A percentile compares a stretch with the other conserved stretches of the same genome.
These are phyloP conservation scores for Lycorma delicatula DNA, from an alignment of 1,140 invertebrate species.

Conservation along the genomic window DNA sequence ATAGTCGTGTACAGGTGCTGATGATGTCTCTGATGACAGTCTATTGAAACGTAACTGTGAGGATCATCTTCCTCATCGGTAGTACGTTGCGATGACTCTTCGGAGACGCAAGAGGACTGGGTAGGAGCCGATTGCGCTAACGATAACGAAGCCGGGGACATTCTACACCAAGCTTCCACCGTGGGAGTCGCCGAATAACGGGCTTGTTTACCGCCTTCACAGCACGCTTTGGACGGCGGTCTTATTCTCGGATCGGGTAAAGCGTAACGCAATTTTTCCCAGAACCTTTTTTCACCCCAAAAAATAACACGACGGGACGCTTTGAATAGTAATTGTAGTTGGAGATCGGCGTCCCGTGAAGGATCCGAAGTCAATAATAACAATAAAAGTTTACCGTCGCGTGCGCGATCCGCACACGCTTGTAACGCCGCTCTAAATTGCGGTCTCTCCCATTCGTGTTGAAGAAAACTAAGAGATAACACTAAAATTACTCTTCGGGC, in stretches of 20 bases:
- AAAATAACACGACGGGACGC: conserved; percentile 75
- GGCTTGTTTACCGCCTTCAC: conserved; percentile 30
- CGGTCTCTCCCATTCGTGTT: conserved; percentile 62
- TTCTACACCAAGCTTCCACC: conserved; percentile 42
- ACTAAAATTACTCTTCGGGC: conserved; percentile 61
- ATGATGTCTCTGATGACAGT: conserved; percentile 36
- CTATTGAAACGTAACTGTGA: conserved; percentile 37
- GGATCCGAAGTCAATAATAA: conserved; percentile 58
- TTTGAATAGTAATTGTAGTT: conserved; percentile 69
- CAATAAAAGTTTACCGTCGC: conserved; percentile 53
- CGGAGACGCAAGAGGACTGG: conserved; percentile 53
- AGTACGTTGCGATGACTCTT: conserved; percentile 47
- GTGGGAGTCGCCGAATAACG: conserved; percentile 49
- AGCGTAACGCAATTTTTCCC: conserved; percentile 81
- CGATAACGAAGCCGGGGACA: conserved; percentile 29
- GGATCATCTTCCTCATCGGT: conserved; percentile 49
- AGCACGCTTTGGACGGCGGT: conserved; percentile 2
- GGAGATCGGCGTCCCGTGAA: conserved; percentile 68
- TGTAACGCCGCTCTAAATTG: conserved; percentile 66
- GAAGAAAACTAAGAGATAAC: conserved; percentile 61
- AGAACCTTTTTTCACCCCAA: conserved; percentile 80
- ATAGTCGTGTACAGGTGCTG: conserved; percentile 48
- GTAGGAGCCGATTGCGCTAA: conserved; percentile 41
- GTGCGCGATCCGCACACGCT: conserved; percentile 38
- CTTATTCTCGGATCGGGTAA: conserved; percentile 59